These are phyloP conservation scores for Pseudoatta argentina DNA, from an alignment of 1,140 invertebrate species.

Conservation along the genomic window DNA sequence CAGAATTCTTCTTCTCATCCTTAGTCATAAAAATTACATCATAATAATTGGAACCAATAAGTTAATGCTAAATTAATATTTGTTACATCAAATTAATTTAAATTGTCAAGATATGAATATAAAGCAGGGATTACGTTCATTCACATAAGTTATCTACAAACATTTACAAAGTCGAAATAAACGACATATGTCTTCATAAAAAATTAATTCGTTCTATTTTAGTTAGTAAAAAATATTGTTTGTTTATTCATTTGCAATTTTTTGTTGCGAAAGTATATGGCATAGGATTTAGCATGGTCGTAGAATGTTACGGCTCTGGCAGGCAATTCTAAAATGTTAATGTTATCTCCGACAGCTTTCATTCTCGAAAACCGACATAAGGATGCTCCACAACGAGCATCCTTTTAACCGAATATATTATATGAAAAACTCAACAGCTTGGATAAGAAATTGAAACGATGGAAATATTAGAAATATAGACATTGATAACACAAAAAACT, in stretches of 20 bases:
- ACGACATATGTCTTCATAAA: not conserved
- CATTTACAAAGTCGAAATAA: not conserved
- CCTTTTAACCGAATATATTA: too few relatives aligned
- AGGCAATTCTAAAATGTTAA: too few relatives aligned
- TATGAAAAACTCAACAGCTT: too few relatives aligned
- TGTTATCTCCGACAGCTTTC: too few relatives aligned
- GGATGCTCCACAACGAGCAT: too few relatives aligned
- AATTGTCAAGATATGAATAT: not conserved
- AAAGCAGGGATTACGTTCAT: not conserved
- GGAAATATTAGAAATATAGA: slow-evolving; percentile 1
- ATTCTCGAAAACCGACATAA: too few relatives aligned
- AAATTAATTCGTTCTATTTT: not conserved
- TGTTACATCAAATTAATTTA: not conserved
- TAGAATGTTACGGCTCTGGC: too few relatives aligned
- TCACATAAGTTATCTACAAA: not conserved
- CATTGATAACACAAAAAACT: not conserved
- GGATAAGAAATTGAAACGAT: not conserved
- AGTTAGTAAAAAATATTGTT: not conserved
- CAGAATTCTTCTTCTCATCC: not conserved
- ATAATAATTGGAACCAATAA: not conserved
- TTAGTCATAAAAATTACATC: not conserved
- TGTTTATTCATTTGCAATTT: not conserved
- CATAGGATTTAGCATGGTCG: not conserved
- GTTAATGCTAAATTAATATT: not conserved
- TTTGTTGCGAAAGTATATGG: not conserved